phyloP scores from a whole-genome alignment of 2,113 vertebrate genomes.

The Chlamydotis undulata region DNA sequence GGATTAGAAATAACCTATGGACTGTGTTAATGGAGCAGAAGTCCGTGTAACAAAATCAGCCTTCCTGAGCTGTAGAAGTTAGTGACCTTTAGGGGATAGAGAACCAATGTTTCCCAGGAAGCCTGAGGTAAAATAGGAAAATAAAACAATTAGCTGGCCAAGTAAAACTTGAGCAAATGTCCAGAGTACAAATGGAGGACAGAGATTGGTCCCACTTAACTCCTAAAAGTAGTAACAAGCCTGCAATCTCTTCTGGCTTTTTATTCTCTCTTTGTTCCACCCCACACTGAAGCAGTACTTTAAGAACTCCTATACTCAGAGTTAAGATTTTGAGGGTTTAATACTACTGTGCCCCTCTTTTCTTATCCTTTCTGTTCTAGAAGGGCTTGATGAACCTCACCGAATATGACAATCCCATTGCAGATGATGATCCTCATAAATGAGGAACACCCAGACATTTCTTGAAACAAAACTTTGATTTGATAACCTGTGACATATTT shows the following conservation, averaged over 20 bases:
- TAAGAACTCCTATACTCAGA: neutral
- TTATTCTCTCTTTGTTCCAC: neutral
- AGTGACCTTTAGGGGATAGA: conserved; percentile 23
- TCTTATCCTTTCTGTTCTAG: neutral
- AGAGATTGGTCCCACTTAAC: neutral
- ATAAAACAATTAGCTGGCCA: neutral
- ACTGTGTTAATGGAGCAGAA: conserved; percentile 73
- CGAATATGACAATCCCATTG: neutral
- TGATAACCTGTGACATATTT: neutral
- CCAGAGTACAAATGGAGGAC: neutral
- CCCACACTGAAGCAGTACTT: neutral
- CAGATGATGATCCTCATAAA: neutral
- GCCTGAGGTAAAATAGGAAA: conserved; percentile 29
- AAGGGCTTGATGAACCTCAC: neutral
- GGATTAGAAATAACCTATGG: conserved; percentile 71
- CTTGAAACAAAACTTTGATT: neutral
- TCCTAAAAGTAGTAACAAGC: neutral
- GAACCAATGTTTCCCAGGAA: neutral
- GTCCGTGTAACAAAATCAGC: conserved; percentile 47
- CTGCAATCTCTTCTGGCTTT: neutral
- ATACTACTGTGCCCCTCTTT: neutral
- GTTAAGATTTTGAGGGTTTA: neutral
- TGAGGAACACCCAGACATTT: neutral
- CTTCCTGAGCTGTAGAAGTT: conserved; percentile 13
- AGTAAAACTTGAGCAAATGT: neutral